Evolutionary conservation across 2,797 vertebrate species (phyloP).

Genomic region (Gobio occitaniae): DNA sequence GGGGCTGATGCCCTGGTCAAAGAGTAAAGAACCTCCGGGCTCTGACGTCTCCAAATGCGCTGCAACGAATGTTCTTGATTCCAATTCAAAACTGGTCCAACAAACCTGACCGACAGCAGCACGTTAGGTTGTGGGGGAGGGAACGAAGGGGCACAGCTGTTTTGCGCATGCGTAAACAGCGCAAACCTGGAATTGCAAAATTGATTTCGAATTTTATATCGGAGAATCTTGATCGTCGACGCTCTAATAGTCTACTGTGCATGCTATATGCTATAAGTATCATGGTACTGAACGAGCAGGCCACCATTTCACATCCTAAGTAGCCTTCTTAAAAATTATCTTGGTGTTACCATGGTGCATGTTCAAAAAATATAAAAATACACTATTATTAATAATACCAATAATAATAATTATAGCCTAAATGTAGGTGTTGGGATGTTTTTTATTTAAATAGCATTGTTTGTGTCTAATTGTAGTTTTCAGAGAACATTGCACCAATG

Average conservation of each 20-base stretch:
- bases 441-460: too few relatives aligned
- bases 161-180: constrained; percentile 29
- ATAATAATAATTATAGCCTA: not conserved
- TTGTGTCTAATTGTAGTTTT: not conserved
- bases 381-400: not conserved
- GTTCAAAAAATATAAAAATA: not conserved
- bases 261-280: not conserved
- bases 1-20: constrained; percentile 24
- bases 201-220: not conserved
- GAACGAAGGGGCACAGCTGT: not conserved
- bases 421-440: not conserved
- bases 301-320: too few relatives aligned
- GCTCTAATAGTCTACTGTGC: not conserved
- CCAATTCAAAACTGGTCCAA: constrained; percentile 21
- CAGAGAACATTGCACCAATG: not conserved
- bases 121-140: constrained; percentile 32
- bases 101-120: constrained; percentile 27
- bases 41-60: constrained; percentile 14
- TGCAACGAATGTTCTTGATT: constrained; percentile 7
- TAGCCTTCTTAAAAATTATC: too few relatives aligned
- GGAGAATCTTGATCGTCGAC: too few relatives aligned
- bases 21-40: constrained; percentile 10
- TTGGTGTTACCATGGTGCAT: not conserved
- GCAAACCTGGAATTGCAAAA: not conserved
- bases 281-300: not conserved